Conservation (phyloP, 2,113 vertebrate species). For the Oceanites oceanicus region DNA sequence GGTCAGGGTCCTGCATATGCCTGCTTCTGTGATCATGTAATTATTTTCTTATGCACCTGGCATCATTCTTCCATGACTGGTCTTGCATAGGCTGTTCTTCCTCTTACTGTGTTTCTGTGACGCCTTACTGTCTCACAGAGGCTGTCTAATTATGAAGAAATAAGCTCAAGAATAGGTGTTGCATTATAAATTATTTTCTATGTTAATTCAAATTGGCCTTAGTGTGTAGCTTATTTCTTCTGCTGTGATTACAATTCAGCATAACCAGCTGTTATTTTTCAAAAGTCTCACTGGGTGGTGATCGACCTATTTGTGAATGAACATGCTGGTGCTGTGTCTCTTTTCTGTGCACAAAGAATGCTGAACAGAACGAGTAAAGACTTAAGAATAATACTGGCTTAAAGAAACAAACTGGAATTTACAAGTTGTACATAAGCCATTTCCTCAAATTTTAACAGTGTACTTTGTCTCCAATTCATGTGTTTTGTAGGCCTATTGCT, state of each 20-base stretch:
- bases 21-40: background rate
- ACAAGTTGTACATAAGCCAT: background rate
- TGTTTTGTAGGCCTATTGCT: slow-evolving; percentile 72
- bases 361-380: background rate
- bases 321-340: background rate
- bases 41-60: background rate
- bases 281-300: background rate
- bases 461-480: background rate
- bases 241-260: background rate
- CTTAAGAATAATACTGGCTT: background rate
- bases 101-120: background rate
- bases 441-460: background rate
- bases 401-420: background rate
- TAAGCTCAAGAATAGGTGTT: background rate
- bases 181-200: background rate
- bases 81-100: background rate
- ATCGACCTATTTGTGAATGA: background rate
- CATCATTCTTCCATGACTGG: background rate
- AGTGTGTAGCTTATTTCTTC: background rate
- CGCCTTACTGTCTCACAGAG: background rate
- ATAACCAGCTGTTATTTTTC: background rate
- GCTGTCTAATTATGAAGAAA: background rate
- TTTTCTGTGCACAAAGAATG: background rate
- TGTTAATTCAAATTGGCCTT: background rate
- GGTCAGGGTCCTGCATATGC: background rate